These are phyloP conservation scores for Prosopocoilus inquinatus DNA, from an alignment of 2,888 invertebrate genomes.

Conservation along the genomic window DNA sequence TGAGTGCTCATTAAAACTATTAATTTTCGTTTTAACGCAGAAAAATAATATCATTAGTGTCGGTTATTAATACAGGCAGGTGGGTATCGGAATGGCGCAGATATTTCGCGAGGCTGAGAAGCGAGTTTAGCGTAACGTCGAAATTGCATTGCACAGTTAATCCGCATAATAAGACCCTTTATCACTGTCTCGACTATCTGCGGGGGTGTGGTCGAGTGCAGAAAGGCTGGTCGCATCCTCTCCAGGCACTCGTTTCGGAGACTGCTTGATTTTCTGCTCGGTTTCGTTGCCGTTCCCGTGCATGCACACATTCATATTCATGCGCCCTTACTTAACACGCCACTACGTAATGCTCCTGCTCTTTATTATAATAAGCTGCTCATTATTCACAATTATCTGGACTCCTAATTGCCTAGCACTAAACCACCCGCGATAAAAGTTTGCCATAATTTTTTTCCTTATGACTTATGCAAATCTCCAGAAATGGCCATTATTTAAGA, in stretches of 20 bases:
- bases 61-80: too few species aligned
- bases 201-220: constrained; percentile 40
- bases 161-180: constrained; percentile 46
- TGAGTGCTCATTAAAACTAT: too few species aligned
- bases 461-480: too few species aligned
- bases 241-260: constrained; percentile 38
- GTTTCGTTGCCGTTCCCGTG: constrained; percentile 39
- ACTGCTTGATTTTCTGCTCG: constrained; percentile 45
- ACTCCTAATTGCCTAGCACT: constrained; percentile 5
- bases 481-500: too few species aligned
- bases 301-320: constrained; percentile 43
- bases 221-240: constrained; percentile 34
- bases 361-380: constrained; percentile 17
- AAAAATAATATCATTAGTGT: too few species aligned
- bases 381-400: constrained; percentile 15
- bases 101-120: too few species aligned
- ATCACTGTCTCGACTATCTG: constrained; percentile 39
- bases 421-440: constrained; percentile 4
- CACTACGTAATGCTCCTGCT: constrained; percentile 17
- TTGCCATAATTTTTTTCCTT: background rate
- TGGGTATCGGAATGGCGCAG: too few species aligned
- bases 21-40: too few species aligned
- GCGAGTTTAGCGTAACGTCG: background rate
- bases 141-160: constrained; percentile 38
- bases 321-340: constrained; percentile 34